Base-by-base conservation (phyloP, 2,888 invertebrate species). In the Lepas anatifera region DNA sequence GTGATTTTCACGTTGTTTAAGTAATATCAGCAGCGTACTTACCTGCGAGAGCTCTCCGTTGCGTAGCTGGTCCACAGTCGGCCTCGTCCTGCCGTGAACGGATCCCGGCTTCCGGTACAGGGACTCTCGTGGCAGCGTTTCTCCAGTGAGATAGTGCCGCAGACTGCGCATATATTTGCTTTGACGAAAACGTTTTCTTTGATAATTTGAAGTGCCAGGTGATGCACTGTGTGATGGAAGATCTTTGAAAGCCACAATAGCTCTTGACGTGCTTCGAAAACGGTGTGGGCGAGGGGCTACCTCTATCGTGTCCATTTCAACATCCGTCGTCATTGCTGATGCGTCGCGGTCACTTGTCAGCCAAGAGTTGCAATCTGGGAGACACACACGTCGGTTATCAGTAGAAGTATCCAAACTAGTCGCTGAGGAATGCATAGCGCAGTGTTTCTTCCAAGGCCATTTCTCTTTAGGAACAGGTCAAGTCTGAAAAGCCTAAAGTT, bases 141-240 rank as follows among this genome's bases (percentile, higher is more conserved):
- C 83, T 46, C 80, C 75, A 0, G 89, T 88, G 70, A 89, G 81
- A 75, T 87, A 73, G 43, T 75, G 73, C n/a, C 76, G 76, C 64
- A 78, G 74, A 11, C 77, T 77, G 67, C 76, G 76, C 39, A 75
- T 70, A 69, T 77, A 75, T 27, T 69, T 70, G 22, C 70, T 72
- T n/a, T 68, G 46, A 41, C 72, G 70, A 11, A 72, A 68, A 11
- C 32, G 48, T 8, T 39, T 22, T 1, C 68, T 48, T 1, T 64
- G 64, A 25, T 37, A n/a, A 25, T 37, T 39, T n/a, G 64, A 64
- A n/a, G 4, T 11, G 13, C 39, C 64, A 11, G 39, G 37, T 11
- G 64, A 64, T 11, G 39, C 1, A 4, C 64, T 27, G 8, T 25
- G 25, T 32, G 48, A n/a, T 25, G 64, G n/a, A n/a, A n/a, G 64